Percentiles rank a stretch among this genome's conserved stretches.
These are phyloP conservation scores for Mesorhabditis belari DNA, from an alignment of 2,888 invertebrate genomes.

Conservation along the genomic window DNA sequence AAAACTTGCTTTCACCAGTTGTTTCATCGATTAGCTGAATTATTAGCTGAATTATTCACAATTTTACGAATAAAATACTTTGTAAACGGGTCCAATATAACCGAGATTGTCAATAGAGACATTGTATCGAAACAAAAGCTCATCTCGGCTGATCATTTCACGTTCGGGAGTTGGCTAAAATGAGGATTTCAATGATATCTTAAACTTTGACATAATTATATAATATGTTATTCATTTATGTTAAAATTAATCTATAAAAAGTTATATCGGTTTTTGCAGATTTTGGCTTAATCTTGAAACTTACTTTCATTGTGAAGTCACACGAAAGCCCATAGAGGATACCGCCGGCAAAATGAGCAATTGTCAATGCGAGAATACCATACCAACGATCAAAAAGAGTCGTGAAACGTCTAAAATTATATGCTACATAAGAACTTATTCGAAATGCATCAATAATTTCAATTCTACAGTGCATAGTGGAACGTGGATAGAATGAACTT, in stretches of 20 bases:
- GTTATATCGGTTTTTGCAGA: too few species aligned
- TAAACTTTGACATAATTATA: too few species aligned
- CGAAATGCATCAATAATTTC: too few species aligned
- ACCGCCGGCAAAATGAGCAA: neutral
- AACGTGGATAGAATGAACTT: too few species aligned
- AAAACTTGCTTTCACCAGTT: neutral
- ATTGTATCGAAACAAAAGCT: neutral
- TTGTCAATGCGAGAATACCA: neutral
- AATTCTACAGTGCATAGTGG: too few species aligned
- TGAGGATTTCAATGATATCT: neutral
- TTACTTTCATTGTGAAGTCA: neutral
- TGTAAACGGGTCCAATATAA: neutral
- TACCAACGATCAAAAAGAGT: neutral
- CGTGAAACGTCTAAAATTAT: neutral
- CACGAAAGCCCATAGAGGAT: neutral
- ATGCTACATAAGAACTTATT: too few species aligned
- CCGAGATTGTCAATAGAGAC: neutral
- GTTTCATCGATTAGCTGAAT: neutral
- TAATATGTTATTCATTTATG: too few species aligned
- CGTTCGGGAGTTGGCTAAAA: neutral
- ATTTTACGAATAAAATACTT: neutral
- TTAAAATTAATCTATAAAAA: too few species aligned
- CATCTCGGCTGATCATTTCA: neutral
- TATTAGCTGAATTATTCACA: neutral
- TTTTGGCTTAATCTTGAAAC: too few species aligned